Percentiles rank a stretch among this genome's conserved stretches.
Evolutionary conservation across 2,888 invertebrate genomes (phyloP).

Genomic region (Limnephilus marmoratus): DNA sequence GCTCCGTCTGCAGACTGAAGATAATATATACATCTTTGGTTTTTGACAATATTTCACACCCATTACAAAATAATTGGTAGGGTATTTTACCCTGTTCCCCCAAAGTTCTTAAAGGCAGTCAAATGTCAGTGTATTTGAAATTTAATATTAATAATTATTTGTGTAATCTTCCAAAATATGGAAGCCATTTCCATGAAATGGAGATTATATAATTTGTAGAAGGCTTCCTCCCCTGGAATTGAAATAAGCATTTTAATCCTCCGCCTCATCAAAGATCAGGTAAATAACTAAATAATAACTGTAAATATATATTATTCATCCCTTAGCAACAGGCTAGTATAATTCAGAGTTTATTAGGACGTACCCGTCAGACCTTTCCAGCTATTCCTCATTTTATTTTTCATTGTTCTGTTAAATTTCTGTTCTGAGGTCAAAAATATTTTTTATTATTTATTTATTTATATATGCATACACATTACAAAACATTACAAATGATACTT

Average conservation of each 20-base stretch:
- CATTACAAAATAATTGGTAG: background rate
- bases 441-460: no score
- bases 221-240: background rate
- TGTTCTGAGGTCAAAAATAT: no score
- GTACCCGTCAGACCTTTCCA: no score
- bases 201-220: background rate
- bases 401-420: no score
- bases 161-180: background rate
- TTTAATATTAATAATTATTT: background rate
- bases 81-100: background rate
- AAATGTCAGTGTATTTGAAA: background rate
- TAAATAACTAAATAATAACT: no score
- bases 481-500: no score
- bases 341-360: no score
- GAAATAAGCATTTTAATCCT: background rate
- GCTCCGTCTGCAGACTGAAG: no score
- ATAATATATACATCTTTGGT: background rate
- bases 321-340: no score
- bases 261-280: background rate
- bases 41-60: background rate
- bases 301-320: no score
- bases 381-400: no score
- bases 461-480: no score
- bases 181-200: background rate
- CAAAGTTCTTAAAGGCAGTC: background rate